Conservation (phyloP, 2,797 vertebrate species). For the Thaleichthys pacificus region DNA sequence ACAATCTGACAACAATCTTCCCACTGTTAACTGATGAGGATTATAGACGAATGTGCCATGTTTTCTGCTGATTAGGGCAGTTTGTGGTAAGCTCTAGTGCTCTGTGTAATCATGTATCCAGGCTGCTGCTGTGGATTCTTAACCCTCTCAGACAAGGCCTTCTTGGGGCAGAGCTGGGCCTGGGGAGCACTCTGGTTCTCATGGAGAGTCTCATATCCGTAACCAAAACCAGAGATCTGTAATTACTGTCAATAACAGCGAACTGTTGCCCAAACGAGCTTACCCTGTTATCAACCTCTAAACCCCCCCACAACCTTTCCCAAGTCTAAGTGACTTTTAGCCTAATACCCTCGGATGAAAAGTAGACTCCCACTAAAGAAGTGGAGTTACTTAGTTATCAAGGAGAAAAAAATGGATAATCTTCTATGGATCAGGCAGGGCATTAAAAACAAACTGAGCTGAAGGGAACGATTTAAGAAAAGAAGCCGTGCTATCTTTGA, state of each 20-base stretch:
- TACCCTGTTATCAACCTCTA: constrained; percentile 14
- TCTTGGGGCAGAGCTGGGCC: neutral
- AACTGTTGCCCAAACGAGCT: constrained; percentile 9
- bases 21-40: constrained; percentile 42
- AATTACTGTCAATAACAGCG: constrained; percentile 22
- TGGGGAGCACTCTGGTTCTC: constrained; percentile 3
- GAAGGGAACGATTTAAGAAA: constrained; percentile 12
- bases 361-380: constrained; percentile 16
- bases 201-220: neutral
- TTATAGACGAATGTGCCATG: constrained; percentile 42
- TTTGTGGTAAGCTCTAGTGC: constrained; percentile 15
- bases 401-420: constrained; percentile 12
- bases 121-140: neutral
- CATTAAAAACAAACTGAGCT: neutral
- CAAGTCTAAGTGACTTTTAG: constrained; percentile 26
- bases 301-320: constrained; percentile 14
- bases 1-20: constrained; percentile 33
- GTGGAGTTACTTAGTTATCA: constrained; percentile 9
- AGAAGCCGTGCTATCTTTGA: constrained; percentile 38
- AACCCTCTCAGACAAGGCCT: neutral
- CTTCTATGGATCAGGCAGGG: constrained; percentile 12
- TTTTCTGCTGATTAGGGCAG: constrained; percentile 41
- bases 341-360: constrained; percentile 26
- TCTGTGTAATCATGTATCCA: constrained; percentile 13
- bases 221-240: neutral